Evolutionary conservation across 2,888 invertebrate species (phyloP), one percentile per base, ranked within the genome.

Genomic region (Pteria penguin): DNA sequence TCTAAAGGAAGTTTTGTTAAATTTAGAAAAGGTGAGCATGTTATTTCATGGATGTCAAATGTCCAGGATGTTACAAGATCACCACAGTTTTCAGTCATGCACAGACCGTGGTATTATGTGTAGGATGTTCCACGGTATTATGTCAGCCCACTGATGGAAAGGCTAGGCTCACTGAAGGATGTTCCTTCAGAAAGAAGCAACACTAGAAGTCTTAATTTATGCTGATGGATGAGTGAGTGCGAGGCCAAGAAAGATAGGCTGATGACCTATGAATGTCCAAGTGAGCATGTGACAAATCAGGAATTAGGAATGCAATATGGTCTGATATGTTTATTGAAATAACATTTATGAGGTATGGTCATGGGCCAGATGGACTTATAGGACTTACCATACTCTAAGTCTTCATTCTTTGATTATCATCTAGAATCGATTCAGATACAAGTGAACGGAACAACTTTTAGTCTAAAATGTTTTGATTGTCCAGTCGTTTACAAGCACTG

Each of bases 31-130:
- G 82, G 82, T n/a, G 69, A 84, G 26, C 85, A 84, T 76, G 82
- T 81, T 22, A 26, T 14, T 99, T 99, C 93, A 99, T 99, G 99
- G 99, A 99, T 93, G 99, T 99, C 52, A 99, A 99, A 94, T 99
- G 99, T 93, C 99, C 99, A 84, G 94, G 98, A 87, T 99, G 99
- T 93, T 99, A 98, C 93, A 98, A 98, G 93, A 99, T 99, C 90
- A 99, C 98, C 85, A 99, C 99, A 85, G 98, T 99, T 88, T 99
- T 99, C 94, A 98, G 98, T 93, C 99, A 99, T 94, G 99, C 99
- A 84, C 99, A 99, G 93, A 97, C 97, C 90, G 98, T 98, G 79
- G 99, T 99, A 79, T 96, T 98, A 87, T 99, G 99, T 94, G 97
- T 98, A 88, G 99, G 99, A 86, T 99, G 99, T 93, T 96, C 97